Conservation (phyloP, 1,140 invertebrate genomes). For the Microplitis demolitor region DNA sequence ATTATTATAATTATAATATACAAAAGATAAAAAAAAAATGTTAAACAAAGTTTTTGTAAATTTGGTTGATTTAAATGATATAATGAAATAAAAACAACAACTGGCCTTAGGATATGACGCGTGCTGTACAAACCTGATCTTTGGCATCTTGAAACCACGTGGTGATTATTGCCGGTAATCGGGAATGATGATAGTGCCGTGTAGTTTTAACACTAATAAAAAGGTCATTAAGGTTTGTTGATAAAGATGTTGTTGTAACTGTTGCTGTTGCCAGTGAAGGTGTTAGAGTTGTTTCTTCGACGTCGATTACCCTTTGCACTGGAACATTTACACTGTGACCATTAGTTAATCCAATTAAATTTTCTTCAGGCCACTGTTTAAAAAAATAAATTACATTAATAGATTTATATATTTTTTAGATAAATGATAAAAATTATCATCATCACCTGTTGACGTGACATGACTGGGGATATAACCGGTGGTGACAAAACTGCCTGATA, state of each 20-base stretch:
- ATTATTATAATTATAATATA: too few species aligned
- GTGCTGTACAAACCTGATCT: constrained; percentile 74
- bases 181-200: constrained; percentile 80
- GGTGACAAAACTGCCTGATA: constrained; percentile 62
- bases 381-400: background rate
- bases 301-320: constrained; percentile 30
- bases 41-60: background rate
- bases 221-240: constrained; percentile 79
- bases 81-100: too few species aligned
- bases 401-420: background rate
- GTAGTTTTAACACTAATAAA: constrained; percentile 96
- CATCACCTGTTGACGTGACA: constrained; percentile 61
- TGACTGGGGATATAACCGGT: background rate
- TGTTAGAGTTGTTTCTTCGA: constrained; percentile 51
- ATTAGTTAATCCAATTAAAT: constrained; percentile 33
- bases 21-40: too few species aligned
- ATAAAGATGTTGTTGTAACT: constrained; percentile 69
- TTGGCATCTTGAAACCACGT: constrained; percentile 92
- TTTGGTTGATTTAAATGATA: too few species aligned
- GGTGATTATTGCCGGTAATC: constrained; percentile 85
- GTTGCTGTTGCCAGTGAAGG: constrained; percentile 60
- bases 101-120: background rate
- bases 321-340: constrained; percentile 38
- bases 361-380: background rate
- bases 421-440: constrained; percentile 8